phyloP scores from a whole-genome alignment of 53 echinoderm and acorn worm species.

The Zoroaster sp. region DNA sequence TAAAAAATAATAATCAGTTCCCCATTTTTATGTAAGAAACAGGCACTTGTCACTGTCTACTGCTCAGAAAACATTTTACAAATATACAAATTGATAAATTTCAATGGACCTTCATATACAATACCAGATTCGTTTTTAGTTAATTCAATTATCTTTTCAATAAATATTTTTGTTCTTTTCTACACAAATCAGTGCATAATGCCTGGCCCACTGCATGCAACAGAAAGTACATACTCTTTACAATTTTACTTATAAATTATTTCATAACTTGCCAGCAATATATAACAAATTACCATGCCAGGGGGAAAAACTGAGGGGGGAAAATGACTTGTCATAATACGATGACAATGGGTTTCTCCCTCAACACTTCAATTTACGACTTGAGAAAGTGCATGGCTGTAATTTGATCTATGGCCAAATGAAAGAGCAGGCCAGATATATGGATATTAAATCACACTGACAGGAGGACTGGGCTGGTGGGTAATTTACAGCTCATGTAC shows the following conservation, averaged over 20 bases:
- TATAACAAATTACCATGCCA: background rate
- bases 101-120: too few relatives aligned
- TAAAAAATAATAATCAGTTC: too few relatives aligned
- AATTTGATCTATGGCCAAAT: conserved; percentile 41
- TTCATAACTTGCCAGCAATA: background rate
- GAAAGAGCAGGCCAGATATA: conserved; percentile 23
- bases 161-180: background rate
- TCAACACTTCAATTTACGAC: conserved; percentile 38
- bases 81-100: too few relatives aligned
- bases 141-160: too few relatives aligned
- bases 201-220: background rate
- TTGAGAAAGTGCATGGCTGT: conserved; percentile 27
- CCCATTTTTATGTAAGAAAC: too few relatives aligned
- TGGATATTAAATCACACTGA: conserved; percentile 34
- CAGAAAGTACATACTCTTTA: background rate
- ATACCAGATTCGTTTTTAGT: too few relatives aligned
- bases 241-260: background rate
- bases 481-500: conserved; percentile 19
- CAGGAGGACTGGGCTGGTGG: background rate
- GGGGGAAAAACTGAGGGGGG: background rate
- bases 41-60: too few relatives aligned
- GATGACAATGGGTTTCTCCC: background rate
- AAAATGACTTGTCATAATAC: conserved; percentile 30
- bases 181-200: background rate
- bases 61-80: too few relatives aligned